phyloP scores from a whole-genome alignment of 30 jellyfish, hydroid and myxozoan species.

The Catostylus mosaicus region DNA sequence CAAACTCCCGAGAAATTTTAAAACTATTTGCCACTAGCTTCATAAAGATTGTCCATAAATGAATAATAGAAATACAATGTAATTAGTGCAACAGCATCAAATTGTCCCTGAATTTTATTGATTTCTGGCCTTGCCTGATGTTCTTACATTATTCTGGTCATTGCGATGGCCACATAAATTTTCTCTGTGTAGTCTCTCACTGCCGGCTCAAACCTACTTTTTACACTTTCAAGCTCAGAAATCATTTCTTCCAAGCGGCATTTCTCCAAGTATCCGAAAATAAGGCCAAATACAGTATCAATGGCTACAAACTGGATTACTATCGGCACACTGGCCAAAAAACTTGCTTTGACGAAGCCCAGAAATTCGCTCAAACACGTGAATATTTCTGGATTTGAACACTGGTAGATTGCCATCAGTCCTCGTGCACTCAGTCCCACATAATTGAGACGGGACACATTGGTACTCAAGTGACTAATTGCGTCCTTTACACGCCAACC shows the following conservation, averaged over 20 bases:
- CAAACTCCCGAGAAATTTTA: too few species aligned
- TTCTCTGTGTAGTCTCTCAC: neutral
- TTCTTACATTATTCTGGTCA: too few species aligned
- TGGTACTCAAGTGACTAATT: neutral
- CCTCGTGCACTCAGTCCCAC: neutral
- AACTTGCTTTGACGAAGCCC: neutral
- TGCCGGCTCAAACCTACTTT: neutral
- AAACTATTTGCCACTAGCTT: too few species aligned
- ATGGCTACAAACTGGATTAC: neutral
- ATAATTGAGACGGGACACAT: neutral
- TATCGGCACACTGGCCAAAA: neutral
- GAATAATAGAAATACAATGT: too few species aligned
- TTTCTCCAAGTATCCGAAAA: neutral
- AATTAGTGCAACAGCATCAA: too few species aligned
- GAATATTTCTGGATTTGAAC: neutral
- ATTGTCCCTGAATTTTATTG: too few species aligned
- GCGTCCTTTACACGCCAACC: neutral
- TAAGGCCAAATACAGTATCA: neutral
- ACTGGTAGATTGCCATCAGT: neutral
- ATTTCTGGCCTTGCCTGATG: too few species aligned
- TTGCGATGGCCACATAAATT: neutral
- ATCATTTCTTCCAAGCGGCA: neutral
- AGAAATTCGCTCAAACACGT: neutral
- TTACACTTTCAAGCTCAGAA: neutral
- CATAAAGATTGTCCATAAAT: too few species aligned